These are phyloP conservation scores for Lepidurus apus DNA, from an alignment of 1,140 invertebrate genomes.

Conservation along the genomic window DNA sequence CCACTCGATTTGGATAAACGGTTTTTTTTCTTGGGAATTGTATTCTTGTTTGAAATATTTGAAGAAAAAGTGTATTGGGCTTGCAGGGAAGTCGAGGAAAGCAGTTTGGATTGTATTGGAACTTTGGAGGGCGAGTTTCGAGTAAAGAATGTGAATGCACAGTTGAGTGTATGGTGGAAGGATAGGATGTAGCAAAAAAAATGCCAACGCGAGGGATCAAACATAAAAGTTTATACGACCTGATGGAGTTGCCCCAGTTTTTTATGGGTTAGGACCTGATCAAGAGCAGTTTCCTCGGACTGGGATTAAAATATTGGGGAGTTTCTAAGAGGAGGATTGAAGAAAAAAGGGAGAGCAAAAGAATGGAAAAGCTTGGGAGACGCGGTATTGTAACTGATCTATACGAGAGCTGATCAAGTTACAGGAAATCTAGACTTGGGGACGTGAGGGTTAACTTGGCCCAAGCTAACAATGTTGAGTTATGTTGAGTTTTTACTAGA, in stretches of 20 bases:
- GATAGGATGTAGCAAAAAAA: neutral
- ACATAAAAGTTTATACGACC: neutral
- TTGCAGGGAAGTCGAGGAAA: too few relatives aligned
- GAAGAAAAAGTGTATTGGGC: too few relatives aligned
- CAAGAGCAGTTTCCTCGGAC: too few relatives aligned
- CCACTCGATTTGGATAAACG: neutral
- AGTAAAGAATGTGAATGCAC: neutral
- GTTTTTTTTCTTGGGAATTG: neutral
- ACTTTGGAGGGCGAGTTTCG: neutral
- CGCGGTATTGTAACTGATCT: slow-evolving; percentile 17
- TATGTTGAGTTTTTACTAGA: neutral
- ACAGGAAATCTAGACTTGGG: slow-evolving; percentile 8
- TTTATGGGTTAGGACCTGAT: neutral
- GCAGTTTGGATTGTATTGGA: too few relatives aligned
- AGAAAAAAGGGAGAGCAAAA: neutral
- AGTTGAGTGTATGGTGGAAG: neutral
- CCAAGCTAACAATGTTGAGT: neutral
- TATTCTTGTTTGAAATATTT: too few relatives aligned
- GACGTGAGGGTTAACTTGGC: neutral
- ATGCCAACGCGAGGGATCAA: neutral
- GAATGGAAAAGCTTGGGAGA: neutral
- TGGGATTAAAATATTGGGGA: neutral
- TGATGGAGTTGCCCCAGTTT: neutral
- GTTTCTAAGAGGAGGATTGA: neutral
- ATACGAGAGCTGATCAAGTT: slow-evolving; percentile 15